Evolutionary conservation across 2,113 vertebrate genomes (phyloP), one percentile per base, ranked within the genome.

Genomic region (Cairina moschata): DNA sequence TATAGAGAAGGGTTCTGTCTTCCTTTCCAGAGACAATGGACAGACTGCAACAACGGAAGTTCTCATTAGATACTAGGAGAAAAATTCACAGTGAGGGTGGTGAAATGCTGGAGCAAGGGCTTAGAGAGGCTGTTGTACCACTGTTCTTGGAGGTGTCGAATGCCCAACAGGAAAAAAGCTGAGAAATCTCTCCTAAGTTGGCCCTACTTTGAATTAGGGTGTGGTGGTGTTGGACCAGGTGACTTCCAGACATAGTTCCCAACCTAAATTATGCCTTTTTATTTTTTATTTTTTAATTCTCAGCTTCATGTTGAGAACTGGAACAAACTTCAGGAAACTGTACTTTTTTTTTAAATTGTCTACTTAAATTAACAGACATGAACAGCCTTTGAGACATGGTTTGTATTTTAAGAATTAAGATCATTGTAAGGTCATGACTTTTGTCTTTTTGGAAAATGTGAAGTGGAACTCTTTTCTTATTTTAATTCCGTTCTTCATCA

Each of bases 181-280:
- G 55, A 88, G n/a, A 69, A 78, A 11, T 36, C 59, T 50, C 32
- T 13, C 25, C 77, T 58, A 40, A 62, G 6, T 18, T 65, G 18
- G 13, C 3, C 12, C n/a, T 34, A 8, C 48, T 9, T 14, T 0
- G 0, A 44, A 76, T 17, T 14, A 29, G 20, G 2, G 7, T 21
- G 31, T 13, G 17, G 40, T 17, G 23, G 1, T 28, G 10, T 13
- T 78, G 38, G 42, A 21, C 28, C 23, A 13, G 21, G 6, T 7
- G 26, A 29, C 29, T 79, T 52, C 29, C 38, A 79, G 25, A 29
- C 13, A 6, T 32, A 1, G 6, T 17, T 44, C 59, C 26, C 62
- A 56, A 1, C 10, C 4, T 20, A 25, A 72, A 67, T 14, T 7
- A 29, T 23, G 36, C 6, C 42, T 25, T 40, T 26, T 40, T 56